Percentiles rank a stretch among this genome's conserved stretches.
These are phyloP conservation scores for Parotocinclus haroldoi DNA, from an alignment of 2,797 vertebrate species.

Conservation along the genomic window DNA sequence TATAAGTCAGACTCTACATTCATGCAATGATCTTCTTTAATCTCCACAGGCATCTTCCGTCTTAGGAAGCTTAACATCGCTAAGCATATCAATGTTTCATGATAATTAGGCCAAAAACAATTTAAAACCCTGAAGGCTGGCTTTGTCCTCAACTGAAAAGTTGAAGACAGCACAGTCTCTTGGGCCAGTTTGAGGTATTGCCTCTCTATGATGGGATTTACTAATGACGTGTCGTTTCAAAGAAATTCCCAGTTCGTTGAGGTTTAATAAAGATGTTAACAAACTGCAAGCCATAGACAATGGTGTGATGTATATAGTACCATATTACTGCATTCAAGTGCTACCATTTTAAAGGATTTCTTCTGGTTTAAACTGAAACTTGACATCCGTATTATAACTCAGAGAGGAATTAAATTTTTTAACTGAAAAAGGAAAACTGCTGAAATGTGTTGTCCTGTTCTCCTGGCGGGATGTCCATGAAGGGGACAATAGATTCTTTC, in stretches of 20 bases:
- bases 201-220: slow-evolving; percentile 35
- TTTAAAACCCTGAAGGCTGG: slow-evolving; percentile 32
- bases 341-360: too few species aligned
- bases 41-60: slow-evolving; percentile 15
- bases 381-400: not conserved
- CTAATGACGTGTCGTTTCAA: slow-evolving; percentile 26
- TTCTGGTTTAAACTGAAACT: too few species aligned
- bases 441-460: not conserved
- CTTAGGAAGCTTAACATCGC: slow-evolving; percentile 11
- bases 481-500: slow-evolving; percentile 1
- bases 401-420: not conserved
- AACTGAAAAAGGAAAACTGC: slow-evolving; percentile 8
- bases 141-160: slow-evolving; percentile 19
- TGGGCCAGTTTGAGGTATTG: slow-evolving; percentile 32
- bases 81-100: slow-evolving; percentile 16
- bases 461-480: not conserved
- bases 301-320: not conserved
- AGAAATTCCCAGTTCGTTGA: slow-evolving; percentile 26
- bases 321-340: not conserved
- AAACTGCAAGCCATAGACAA: not conserved
- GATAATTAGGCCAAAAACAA: slow-evolving; percentile 35
- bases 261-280: slow-evolving; percentile 8
- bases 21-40: not conserved
- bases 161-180: slow-evolving; percentile 25
- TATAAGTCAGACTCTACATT: not conserved